Base-by-base conservation (phyloP, 2,888 invertebrate genomes). In the Anoplius nigerrimus region DNA sequence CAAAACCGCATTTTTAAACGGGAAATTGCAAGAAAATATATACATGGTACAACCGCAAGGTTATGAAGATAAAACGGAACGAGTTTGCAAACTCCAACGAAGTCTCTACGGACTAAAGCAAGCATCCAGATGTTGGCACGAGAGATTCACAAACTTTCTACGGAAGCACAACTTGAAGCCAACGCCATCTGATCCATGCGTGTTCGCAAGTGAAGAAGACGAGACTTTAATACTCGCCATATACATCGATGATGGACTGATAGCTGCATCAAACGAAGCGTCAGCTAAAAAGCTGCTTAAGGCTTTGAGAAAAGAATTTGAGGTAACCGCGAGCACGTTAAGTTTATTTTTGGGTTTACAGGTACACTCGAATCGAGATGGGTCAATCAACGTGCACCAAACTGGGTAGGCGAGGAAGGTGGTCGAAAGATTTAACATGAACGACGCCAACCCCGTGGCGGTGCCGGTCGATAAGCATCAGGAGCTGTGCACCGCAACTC, bases 241-340 rank as follows among this genome's bases (percentile, higher is more conserved):
- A 0, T 80, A 69, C 60, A 79, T 80, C 8, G 81, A 79, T 48
- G 77, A 79, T 58, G 76, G 78, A 0, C 59, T 77, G 6, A 62
- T 76, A 13, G 69, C 68, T 2, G 16, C 52, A 18, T 2, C 4
- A n/a, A 52, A 51, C 11, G 21, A 34, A 60, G 52, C 24, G 34
- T 27, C 34, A n/a, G n/a, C n/a, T n/a, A 6, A 24, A 2, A 24
- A 24, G 24, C 24, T 24, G 24, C 6, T 24, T 2, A 24, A n/a
- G n/a, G n/a, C 16, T 13, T 51, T 20, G 51, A 60, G 20, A 42
- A 45, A 5, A 45, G 15, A 45, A 45, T 45, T 45, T 16, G 11
- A 16, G n/a, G 11, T n/a, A 2, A 21, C 27, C 34, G 13, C 15
- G 34, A 53, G 4, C 18, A 27, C 3, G 52, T 61, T 13, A 42